Conservation (phyloP, 2,888 invertebrate species). For the Lasioglossum vierecki region DNA sequence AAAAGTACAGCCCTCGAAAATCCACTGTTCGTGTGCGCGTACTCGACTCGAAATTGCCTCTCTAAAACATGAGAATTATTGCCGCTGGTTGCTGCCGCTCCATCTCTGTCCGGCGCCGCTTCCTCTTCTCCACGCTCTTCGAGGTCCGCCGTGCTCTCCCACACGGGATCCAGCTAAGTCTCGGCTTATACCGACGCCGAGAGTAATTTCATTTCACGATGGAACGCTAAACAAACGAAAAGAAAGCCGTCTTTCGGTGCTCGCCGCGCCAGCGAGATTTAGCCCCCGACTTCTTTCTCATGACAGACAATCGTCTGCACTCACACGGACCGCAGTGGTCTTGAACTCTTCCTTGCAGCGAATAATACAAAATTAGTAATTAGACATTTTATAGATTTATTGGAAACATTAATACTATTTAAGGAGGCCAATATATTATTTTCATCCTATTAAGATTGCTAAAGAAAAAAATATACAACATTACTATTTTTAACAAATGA, state of each 20-base stretch:
- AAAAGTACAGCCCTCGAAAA: slow-evolving; percentile 70
- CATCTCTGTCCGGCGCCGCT: slow-evolving; percentile 25
- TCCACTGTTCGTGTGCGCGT: slow-evolving; percentile 56
- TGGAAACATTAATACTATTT: too few relatives aligned
- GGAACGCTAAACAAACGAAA: slow-evolving; percentile 37
- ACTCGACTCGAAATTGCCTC: slow-evolving; percentile 64
- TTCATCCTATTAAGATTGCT: too few relatives aligned
- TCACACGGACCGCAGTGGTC: too few relatives aligned
- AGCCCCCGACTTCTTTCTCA: neutral
- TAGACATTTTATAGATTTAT: too few relatives aligned
- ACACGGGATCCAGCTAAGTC: slow-evolving; percentile 23
- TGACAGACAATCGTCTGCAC: neutral
- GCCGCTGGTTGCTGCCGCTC: slow-evolving; percentile 44
- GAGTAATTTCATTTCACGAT: slow-evolving; percentile 44
- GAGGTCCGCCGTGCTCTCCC: slow-evolving; percentile 16
- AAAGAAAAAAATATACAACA: too few relatives aligned
- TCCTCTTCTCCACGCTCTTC: slow-evolving; percentile 19
- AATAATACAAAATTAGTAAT: too few relatives aligned
- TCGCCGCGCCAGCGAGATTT: neutral
- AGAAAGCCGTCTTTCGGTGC: neutral
- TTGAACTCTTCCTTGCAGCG: too few relatives aligned
- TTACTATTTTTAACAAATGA: too few relatives aligned
- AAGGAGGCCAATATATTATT: too few relatives aligned
- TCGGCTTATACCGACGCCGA: slow-evolving; percentile 17
- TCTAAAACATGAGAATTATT: slow-evolving; percentile 72